phyloP scores from a whole-genome alignment of 2,113 vertebrate genomes.

The Aix galericulata region DNA sequence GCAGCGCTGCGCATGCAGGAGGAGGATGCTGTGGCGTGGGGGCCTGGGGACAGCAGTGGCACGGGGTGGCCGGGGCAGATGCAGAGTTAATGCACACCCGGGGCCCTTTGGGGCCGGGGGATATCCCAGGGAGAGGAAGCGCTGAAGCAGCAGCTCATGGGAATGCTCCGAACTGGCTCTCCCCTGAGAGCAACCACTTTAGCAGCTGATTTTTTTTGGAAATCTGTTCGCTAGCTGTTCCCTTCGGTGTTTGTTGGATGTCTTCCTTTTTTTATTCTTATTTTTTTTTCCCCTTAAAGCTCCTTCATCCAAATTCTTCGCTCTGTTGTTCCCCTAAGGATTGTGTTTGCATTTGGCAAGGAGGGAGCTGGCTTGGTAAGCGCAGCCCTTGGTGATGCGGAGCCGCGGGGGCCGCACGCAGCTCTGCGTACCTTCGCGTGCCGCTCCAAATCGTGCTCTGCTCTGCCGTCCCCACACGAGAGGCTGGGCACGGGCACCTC shows the following conservation, averaged over 20 bases:
- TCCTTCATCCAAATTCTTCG: not conserved
- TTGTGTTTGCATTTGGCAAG: constrained; percentile 44
- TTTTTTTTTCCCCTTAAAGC: not conserved
- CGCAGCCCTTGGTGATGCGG: not conserved
- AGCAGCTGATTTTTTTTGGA: not conserved
- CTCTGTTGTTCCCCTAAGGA: not conserved
- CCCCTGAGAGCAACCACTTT: not conserved
- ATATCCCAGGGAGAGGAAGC: not conserved
- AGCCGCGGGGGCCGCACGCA: constrained; percentile 11
- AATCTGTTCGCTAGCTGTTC: not conserved
- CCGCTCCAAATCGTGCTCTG: not conserved
- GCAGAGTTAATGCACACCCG: not conserved
- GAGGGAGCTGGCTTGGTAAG: constrained; percentile 34
- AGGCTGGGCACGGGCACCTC: rapidly evolving
- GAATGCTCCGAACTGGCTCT: not conserved
- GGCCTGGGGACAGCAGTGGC: rapidly evolving
- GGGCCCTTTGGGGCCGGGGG: not conserved
- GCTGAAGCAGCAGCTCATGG: not conserved
- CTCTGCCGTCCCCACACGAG: not conserved
- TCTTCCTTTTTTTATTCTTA: not conserved
- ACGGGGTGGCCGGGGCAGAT: rapidly evolving
- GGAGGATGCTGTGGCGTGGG: rapidly evolving
- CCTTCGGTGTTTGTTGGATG: constrained; percentile 28
- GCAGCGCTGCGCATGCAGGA: rapidly evolving
- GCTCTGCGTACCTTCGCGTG: not conserved